Percentiles rank a stretch among this genome's conserved stretches.
Evolutionary conservation across 2,113 vertebrate genomes (phyloP).

Genomic region (Dicerorhinus sumatrensis): DNA sequence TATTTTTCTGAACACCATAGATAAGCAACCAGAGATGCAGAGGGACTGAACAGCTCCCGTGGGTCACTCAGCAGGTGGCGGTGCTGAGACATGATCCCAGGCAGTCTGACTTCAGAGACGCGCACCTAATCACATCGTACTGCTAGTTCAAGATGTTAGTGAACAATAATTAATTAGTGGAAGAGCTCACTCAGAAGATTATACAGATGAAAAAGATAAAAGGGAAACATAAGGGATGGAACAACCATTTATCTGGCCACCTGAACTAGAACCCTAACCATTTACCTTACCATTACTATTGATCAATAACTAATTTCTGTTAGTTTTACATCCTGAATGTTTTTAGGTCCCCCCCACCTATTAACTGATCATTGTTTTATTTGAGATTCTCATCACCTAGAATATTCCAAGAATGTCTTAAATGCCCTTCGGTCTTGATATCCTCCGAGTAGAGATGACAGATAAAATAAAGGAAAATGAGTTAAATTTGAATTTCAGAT

Average conservation of each 20-base stretch:
- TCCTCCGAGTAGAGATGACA: not conserved
- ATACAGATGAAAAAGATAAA: not conserved
- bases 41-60: not conserved
- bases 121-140: accelerated
- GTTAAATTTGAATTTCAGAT: not conserved
- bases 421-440: not conserved
- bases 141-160: not conserved
- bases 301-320: too few relatives aligned
- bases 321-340: not conserved
- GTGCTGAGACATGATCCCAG: not conserved
- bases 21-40: not conserved
- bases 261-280: not conserved
- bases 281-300: not conserved
- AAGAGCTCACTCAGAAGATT: not conserved
- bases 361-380: not conserved
- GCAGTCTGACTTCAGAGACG: not conserved
- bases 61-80: not conserved
- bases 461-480: not conserved
- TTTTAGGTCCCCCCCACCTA: not conserved
- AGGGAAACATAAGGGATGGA: not conserved
- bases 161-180: not conserved
- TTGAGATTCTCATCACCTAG: not conserved
- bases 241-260: not conserved
- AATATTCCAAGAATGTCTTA: not conserved
- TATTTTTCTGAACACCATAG: not conserved